These are phyloP conservation scores for Altica lythri DNA, from an alignment of 2,888 invertebrate species.

Conservation along the genomic window DNA sequence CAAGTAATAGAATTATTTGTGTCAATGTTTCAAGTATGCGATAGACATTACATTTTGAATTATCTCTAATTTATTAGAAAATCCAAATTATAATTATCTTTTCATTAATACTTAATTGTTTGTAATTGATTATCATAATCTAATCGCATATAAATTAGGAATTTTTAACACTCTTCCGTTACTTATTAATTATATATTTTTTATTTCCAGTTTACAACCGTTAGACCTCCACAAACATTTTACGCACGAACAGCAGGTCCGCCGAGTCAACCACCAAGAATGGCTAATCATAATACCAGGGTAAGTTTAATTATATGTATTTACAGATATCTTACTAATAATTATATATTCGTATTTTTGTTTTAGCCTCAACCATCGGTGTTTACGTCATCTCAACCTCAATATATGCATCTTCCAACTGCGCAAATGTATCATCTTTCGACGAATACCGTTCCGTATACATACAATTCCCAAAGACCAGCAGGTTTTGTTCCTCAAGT, in stretches of 20 bases:
- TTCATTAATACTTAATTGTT: too few species aligned
- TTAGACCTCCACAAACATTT: constrained; percentile 24
- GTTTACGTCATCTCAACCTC: constrained; percentile 33
- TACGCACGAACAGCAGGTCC: constrained; percentile 35
- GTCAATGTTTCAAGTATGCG: too few species aligned
- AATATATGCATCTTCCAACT: constrained; percentile 33
- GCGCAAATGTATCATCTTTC: constrained; percentile 34
- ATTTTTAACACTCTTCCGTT: not conserved
- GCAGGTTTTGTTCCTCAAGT: constrained; percentile 35
- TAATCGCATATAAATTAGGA: not conserved
- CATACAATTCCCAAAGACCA: constrained; percentile 30
- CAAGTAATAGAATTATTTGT: too few species aligned
- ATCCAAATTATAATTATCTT: too few species aligned
- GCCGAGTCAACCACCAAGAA: constrained; percentile 49
- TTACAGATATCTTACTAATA: not conserved
- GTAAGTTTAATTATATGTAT: constrained; percentile 41
- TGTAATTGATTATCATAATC: too few species aligned
- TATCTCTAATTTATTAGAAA: too few species aligned
- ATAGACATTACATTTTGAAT: too few species aligned
- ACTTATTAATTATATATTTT: not conserved
- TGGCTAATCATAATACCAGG: constrained; percentile 50
- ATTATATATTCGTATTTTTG: not conserved
- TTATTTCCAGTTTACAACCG: constrained; percentile 31
- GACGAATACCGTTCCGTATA: constrained; percentile 36
- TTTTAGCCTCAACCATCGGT: constrained; percentile 33